phyloP scores from a whole-genome alignment of 2,797 vertebrate genomes.

The Pelobates cultripes region DNA sequence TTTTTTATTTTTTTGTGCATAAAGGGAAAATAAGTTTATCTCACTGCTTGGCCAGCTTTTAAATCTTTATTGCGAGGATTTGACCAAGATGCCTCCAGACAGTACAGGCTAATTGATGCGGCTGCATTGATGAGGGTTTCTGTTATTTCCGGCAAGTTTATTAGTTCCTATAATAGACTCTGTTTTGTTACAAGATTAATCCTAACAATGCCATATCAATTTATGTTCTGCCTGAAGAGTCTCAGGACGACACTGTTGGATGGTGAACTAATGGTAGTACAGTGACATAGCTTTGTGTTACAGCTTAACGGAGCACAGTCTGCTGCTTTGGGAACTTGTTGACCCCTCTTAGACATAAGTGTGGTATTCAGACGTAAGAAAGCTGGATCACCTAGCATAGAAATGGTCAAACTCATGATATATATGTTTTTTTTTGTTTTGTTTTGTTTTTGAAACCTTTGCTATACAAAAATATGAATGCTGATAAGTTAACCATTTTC shows the following conservation, averaged over 20 bases:
- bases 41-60: slow-evolving; percentile 60
- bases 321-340: slow-evolving; percentile 6
- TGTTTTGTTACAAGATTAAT: slow-evolving; percentile 31
- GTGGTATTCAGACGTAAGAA: not conserved
- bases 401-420: not conserved
- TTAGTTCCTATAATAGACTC: slow-evolving; percentile 14
- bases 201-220: slow-evolving; percentile 13
- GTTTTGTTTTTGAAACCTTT: too few relatives aligned
- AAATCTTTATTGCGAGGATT: slow-evolving; percentile 16
- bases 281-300: not conserved
- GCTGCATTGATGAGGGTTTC: slow-evolving; percentile 18
- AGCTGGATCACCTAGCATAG: not conserved
- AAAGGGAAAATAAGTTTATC: slow-evolving; percentile 74
- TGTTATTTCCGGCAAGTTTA: slow-evolving; percentile 11
- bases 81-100: slow-evolving; percentile 20
- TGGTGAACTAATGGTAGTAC: slow-evolving; percentile 2
- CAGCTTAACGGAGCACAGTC: not conserved
- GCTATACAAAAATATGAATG: too few relatives aligned
- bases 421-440: not conserved
- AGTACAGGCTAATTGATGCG: slow-evolving; percentile 36
- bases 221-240: slow-evolving; percentile 27
- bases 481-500: too few relatives aligned
- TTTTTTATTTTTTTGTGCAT: slow-evolving; percentile 70
- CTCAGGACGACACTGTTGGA: slow-evolving; percentile 3
- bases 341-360: slow-evolving; percentile 4